Base-by-base conservation (phyloP, 2,888 invertebrate species). In the Pyralis farinalis region DNA sequence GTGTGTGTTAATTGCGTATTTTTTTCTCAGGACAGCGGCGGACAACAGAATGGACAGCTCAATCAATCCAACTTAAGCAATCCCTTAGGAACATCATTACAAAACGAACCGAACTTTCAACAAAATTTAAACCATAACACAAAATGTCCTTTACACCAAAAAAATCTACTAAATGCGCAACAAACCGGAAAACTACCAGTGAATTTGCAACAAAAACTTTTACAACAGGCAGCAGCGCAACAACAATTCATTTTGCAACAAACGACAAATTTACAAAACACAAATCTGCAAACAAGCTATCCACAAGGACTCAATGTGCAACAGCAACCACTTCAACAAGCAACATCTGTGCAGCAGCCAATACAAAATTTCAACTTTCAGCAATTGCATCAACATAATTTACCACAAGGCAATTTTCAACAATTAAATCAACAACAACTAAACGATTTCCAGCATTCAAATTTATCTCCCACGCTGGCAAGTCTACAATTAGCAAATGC, bases 191-290 rank as follows among this genome's bases (percentile, higher is more conserved):
- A 42, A 36, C 37, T 42, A 6, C 43, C 49, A 37, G 47, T 46
- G 30, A 63, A 61, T 53, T 48, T 50, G 16, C 72, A 71, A 43
- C 63, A 62, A 34, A 34, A 56, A 8, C 51, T 52, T 16, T 41
- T 51, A 22, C 52, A 50, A 38, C 45, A 51, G n/a, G 28, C 47
- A 22, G 9, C 47, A 37, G 33, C 38, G n/a, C 16, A 16, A 16
- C 2, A 16, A 16, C 3, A 16, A 4, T 16, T 16, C 4, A 16
- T 16, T 2, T 30, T 31, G 1, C 22, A 31, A 40, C 55, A 41
- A 43, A 42, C 35, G 30, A 37, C 22, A 12, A 37, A 37, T 7
- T 46, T 38, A 20, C 51, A 46, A 47, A 40, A 42, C 43, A 11
- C 47, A 3, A 37, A 37, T 37, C 11, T 29, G 16, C 28, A 21